Evolutionary conservation across 1,140 invertebrate species (phyloP), one percentile per base, ranked within the genome.

Genomic region (Drosophila fuyamai): DNA sequence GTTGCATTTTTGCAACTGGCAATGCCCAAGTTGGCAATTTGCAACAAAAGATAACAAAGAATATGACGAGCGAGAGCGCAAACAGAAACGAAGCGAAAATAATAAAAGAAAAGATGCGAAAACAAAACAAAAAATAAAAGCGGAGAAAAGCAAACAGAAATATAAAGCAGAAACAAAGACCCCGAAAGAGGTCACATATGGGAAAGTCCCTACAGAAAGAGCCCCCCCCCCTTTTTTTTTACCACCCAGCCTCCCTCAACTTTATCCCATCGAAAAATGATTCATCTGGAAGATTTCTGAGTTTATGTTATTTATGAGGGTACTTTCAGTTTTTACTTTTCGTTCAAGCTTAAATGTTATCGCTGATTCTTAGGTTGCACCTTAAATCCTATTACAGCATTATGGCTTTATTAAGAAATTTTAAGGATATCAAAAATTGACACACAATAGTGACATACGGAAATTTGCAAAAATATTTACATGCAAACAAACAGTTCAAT

Each of bases 11-110:
- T 76, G 67, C 73, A 81, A 53, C 68, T 80, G 61, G 68, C 82
- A 88, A 82, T 79, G 79, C 82, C 83, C 82, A 79, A 79, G 79
- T 86, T 88, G 82, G 79, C 82, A 88, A 86, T 86, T 88, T 88
- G 76, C 76, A 82, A 88, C 81, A 84, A 84, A 80, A 73, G 81
- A 84, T 71, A 84, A 83, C 79, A 85, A 84, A 65, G 65, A 78
- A 54, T 29, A 48, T 63, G 44, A 72, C 54, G 36, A 58, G 29
- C 53, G 53, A 32, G 38, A 16, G 18, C 16, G 51, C 35, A 63
- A 53, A 76, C 7, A 55, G 10, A 18, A 18, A 44, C n/a, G 35
- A 40, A 32, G 6, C 14, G 36, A 62, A 38, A 65, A 27, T 35
- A 41, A 43, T 18, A 65, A 36, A 48, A 18, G 41, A 43, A 16